Conservation (phyloP, 2,888 invertebrate genomes). For the Strigamia crassipes region DNA sequence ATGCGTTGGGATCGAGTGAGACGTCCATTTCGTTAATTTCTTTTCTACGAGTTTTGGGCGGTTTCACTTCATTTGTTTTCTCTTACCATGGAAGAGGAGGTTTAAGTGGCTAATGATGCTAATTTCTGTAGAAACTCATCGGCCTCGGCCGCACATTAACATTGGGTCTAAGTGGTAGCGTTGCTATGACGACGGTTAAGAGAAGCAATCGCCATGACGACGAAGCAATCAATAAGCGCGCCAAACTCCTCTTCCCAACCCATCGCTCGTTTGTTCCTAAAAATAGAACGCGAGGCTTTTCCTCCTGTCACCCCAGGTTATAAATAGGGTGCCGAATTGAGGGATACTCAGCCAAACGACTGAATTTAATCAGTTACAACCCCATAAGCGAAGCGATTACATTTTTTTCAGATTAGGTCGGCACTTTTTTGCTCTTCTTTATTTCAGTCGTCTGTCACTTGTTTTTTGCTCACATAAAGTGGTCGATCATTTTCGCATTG, state of each 20-base stretch:
- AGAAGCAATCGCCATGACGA: conserved; percentile 16
- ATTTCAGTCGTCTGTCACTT: neutral
- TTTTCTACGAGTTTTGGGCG: neutral
- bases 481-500: neutral
- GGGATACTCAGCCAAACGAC: neutral
- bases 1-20: neutral
- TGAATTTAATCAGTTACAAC: conserved; percentile 21
- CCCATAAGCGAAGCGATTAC: conserved; percentile 20
- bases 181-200: neutral
- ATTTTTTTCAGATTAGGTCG: neutral
- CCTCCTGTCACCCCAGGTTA: neutral
- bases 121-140: conserved; percentile 11
- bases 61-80: conserved; percentile 21
- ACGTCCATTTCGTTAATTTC: neutral
- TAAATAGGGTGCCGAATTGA: conserved; percentile 13
- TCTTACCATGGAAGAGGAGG: neutral
- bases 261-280: neutral
- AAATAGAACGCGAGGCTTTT: neutral
- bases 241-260: conserved; percentile 6
- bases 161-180: neutral
- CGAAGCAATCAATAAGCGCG: conserved; percentile 21
- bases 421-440: neutral
- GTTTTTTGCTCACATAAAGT: neutral
- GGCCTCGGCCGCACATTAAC: conserved; percentile 7
- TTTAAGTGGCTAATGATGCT: conserved; percentile 16